phyloP scores from a whole-genome alignment of 2,888 invertebrate genomes.

The Limnephilus lunatus region DNA sequence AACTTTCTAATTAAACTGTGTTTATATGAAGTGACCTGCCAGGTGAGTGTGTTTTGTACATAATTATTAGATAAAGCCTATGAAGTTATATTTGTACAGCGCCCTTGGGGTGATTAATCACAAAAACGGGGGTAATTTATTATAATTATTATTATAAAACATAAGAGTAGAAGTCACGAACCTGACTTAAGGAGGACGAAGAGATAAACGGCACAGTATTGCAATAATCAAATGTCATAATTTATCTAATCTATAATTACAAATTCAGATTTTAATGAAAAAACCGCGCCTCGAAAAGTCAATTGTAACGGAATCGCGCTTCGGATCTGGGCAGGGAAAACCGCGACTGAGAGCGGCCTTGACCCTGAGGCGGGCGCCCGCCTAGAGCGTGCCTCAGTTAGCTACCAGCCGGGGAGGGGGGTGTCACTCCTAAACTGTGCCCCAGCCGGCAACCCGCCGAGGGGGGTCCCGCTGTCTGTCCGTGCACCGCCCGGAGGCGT shows the following conservation, averaged over 20 bases:
- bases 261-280: background rate
- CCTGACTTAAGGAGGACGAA: too few relatives aligned
- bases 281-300: background rate
- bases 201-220: too few relatives aligned
- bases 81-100: too few relatives aligned
- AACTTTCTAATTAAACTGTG: too few relatives aligned
- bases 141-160: too few relatives aligned
- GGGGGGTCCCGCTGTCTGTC: background rate
- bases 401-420: background rate
- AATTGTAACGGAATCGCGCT: background rate
- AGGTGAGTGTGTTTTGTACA: too few relatives aligned
- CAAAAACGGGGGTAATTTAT: too few relatives aligned
- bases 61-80: too few relatives aligned
- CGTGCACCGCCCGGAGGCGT: background rate
- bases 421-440: background rate
- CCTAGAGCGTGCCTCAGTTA: background rate
- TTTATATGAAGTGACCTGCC: too few relatives aligned
- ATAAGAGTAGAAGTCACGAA: too few relatives aligned
- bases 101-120: too few relatives aligned
- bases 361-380: background rate
- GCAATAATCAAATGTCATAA: background rate
- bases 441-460: background rate
- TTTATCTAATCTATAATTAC: background rate
- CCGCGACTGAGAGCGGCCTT: background rate
- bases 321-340: background rate